Base-by-base conservation (phyloP, 2,113 vertebrate species). In the Apistogramma diplotaenia region DNA sequence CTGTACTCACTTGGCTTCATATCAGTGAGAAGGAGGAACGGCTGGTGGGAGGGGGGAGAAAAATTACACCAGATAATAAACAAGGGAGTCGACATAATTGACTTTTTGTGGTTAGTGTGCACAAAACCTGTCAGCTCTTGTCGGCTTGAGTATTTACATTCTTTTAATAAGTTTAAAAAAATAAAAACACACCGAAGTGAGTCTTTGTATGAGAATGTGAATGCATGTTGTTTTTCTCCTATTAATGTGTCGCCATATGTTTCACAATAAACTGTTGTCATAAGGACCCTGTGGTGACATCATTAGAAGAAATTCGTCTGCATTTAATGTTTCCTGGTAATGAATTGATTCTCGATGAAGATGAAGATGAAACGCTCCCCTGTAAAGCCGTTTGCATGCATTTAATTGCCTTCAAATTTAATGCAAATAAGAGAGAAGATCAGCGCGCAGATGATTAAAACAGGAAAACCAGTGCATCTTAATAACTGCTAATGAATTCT, bases 181-280 rank as follows among this genome's bases (percentile, higher is more conserved):
- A 78, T 54, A 76, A 65, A 59, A 23, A 46, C 4, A 43, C 43
- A 10, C 61, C 33, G 61, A 78, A 55, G 31, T 71, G 72, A 19
- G 23, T 87, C 87, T 87, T 80, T 84, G 70, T 13, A 61, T 8
- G 56, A 8, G 33, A 53, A 12, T 6, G 67, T 76, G 35, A 43
- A 49, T 82, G 83, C 23, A 35, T 61, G 29, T 53, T 81, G 53
- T 19, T 73, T 79, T 81, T 74, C 59, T 74, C 40, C 53, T 81
- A 81, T 89, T 90, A 85, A 87, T 37, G 15, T 86, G 75, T 57
- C 8, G 61, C 70, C 85, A 83, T 71, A 56, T 83, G 87, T 76
- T 83, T 67, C 67, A 29, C 49, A 58, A 55, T 85, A 84, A 84
- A 82, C 74, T 46, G 74, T 49, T 65, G 74, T 82, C 83, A 88